A percentile compares a stretch with the other conserved stretches of the same genome.
phyloP scores from a whole-genome alignment of 2,113 vertebrate genomes.

The Laterallus jamaicensis region DNA sequence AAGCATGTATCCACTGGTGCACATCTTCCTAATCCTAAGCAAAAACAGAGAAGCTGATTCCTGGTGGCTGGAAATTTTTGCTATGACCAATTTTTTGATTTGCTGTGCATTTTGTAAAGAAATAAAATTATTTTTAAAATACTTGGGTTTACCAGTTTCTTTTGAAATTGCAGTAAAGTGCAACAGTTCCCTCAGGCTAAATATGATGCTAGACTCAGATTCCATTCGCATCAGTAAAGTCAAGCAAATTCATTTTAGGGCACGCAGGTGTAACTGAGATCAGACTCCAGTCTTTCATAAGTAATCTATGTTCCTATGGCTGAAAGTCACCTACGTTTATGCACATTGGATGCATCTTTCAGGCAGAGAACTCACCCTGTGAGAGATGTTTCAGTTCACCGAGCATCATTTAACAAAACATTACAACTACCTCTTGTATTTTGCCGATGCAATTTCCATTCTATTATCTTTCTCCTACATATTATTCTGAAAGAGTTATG shows the following conservation, averaged over 20 bases:
- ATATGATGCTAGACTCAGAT: neutral
- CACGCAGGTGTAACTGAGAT: neutral
- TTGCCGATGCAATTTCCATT: slow-evolving; percentile 1
- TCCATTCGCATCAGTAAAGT: neutral
- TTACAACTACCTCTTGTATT: neutral
- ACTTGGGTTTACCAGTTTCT: neutral
- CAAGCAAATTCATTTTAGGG: neutral
- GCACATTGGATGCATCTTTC: neutral
- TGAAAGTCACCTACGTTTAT: neutral
- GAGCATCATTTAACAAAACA: slow-evolving; percentile 26
- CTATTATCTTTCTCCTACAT: neutral
- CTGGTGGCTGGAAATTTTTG: neutral
- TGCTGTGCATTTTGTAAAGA: neutral
- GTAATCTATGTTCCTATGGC: neutral
- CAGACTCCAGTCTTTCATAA: neutral
- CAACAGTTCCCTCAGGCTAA: neutral
- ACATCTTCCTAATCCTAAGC: neutral
- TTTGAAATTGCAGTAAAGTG: neutral
- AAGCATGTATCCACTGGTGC: neutral
- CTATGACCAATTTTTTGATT: neutral
- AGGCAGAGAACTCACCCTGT: neutral
- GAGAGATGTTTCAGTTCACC: neutral
- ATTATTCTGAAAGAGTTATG: slow-evolving; percentile 1
- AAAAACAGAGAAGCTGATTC: neutral
- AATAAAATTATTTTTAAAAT: neutral